These are phyloP conservation scores for Thamnophis elegans DNA, from an alignment of 2,797 vertebrate genomes.

Conservation along the genomic window DNA sequence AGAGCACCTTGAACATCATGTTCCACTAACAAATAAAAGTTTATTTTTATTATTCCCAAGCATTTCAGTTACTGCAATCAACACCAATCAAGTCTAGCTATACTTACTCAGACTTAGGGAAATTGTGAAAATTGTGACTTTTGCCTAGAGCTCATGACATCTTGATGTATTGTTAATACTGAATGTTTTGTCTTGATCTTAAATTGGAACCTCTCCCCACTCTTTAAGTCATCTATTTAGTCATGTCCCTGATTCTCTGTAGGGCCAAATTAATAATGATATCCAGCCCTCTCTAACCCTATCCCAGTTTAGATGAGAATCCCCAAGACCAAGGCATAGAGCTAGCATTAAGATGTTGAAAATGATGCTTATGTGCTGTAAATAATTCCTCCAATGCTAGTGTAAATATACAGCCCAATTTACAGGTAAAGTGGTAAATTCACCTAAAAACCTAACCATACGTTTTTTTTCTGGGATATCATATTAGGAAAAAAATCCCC, in stretches of 20 bases:
- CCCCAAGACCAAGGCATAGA: neutral
- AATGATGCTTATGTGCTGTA: neutral
- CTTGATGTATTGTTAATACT: neutral
- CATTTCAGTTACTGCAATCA: neutral
- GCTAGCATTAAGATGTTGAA: neutral
- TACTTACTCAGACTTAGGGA: neutral
- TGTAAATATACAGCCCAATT: neutral
- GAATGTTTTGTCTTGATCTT: neutral
- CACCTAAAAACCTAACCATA: neutral
- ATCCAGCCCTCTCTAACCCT: neutral
- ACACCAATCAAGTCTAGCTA: neutral
- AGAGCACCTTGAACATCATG: neutral
- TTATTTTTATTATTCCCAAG: neutral
- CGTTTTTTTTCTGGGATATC: neutral
- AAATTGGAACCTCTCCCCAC: neutral
- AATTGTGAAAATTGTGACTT: neutral
- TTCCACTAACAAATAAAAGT: neutral
- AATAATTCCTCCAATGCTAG: neutral
- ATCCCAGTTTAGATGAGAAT: neutral
- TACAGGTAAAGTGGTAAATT: neutral
- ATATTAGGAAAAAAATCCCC: neutral
- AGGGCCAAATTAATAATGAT: neutral
- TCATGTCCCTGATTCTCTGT: neutral
- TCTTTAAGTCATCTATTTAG: neutral
- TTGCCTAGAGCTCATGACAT: neutral